Evolutionary conservation across 2,113 vertebrate species (phyloP).

Genomic region (Anarhynchus alexandrinus): DNA sequence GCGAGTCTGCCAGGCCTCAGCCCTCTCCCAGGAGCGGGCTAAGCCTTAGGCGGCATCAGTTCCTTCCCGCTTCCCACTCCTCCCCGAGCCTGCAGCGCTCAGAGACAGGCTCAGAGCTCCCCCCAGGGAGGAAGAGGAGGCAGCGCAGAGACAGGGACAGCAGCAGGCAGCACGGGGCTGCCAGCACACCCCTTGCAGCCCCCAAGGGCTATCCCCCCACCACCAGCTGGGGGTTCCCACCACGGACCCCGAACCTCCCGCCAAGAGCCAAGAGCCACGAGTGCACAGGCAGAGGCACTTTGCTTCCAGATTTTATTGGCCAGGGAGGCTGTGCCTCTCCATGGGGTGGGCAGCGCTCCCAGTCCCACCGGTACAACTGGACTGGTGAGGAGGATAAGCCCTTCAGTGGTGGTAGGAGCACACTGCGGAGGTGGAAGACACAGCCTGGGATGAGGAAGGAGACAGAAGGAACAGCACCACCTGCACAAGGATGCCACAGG

Average conservation of each 20-base stretch:
- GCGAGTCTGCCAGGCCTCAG: not conserved
- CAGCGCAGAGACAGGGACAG: not conserved
- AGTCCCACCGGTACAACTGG: not conserved
- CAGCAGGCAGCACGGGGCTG: not conserved
- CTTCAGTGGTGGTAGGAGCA: not conserved
- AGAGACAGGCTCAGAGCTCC: conserved; percentile 38
- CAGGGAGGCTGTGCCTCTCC: not conserved
- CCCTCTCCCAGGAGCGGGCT: not conserved
- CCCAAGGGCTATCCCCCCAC: not conserved
- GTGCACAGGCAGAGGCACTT: not conserved
- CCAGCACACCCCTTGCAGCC: not conserved
- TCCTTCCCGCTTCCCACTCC: not conserved
- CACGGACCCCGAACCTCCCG: not conserved
- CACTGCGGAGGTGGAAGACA: rapidly evolving
- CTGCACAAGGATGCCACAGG: not conserved
- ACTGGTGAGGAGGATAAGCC: not conserved
- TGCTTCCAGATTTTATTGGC: conserved; percentile 30
- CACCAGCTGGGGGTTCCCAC: not conserved
- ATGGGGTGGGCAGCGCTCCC: not conserved
- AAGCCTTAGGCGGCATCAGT: not conserved
- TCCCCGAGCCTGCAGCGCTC: not conserved
- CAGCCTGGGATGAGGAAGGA: not conserved
- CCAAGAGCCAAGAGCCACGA: not conserved
- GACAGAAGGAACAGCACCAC: not conserved
- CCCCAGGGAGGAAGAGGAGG: conserved; percentile 23